A percentile compares a stretch with the other conserved stretches of the same genome.
Evolutionary conservation across 2,888 invertebrate species (phyloP).

Genomic region (Parasteatoda lunata): DNA sequence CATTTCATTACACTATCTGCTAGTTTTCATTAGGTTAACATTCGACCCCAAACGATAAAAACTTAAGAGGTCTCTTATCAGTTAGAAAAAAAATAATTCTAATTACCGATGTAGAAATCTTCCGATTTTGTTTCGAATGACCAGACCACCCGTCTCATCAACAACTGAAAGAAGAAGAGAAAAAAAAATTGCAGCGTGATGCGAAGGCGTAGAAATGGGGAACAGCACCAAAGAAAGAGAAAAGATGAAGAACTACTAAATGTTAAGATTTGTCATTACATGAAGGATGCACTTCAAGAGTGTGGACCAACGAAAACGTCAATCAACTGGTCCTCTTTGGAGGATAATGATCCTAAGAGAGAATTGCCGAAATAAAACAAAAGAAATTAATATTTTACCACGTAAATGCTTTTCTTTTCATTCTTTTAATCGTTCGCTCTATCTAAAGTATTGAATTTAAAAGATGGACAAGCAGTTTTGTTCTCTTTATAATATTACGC

Average conservation of each 20-base stretch:
- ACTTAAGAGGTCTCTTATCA: too few relatives aligned
- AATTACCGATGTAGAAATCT: conserved; percentile 10
- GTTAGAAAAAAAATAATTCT: too few relatives aligned
- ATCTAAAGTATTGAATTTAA: too few relatives aligned
- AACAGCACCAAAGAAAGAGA: background rate
- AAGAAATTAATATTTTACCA: conserved; percentile 16
- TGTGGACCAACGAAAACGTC: conserved; percentile 29
- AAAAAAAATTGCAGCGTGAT: conserved; percentile 13
- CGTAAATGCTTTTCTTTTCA: background rate
- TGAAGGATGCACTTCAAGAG: conserved; percentile 11
- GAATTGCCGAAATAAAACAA: conserved; percentile 18
- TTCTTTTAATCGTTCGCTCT: background rate
- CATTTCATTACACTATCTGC: too few relatives aligned
- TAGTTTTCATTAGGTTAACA: too few relatives aligned
- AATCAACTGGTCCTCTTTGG: conserved; percentile 47
- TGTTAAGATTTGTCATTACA: conserved; percentile 42
- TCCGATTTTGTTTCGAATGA: conserved; percentile 39
- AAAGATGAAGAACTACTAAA: background rate
- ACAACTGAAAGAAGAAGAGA: conserved; percentile 16
- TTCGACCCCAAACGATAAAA: too few relatives aligned
- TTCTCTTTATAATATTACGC: too few relatives aligned
- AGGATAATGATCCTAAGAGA: conserved; percentile 36
- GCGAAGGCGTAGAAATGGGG: conserved; percentile 5
- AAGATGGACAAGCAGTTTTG: too few relatives aligned
- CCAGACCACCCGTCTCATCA: conserved; percentile 54